Conservation (phyloP, 2,888 invertebrate genomes). For the Asteroscopus sphinx region DNA sequence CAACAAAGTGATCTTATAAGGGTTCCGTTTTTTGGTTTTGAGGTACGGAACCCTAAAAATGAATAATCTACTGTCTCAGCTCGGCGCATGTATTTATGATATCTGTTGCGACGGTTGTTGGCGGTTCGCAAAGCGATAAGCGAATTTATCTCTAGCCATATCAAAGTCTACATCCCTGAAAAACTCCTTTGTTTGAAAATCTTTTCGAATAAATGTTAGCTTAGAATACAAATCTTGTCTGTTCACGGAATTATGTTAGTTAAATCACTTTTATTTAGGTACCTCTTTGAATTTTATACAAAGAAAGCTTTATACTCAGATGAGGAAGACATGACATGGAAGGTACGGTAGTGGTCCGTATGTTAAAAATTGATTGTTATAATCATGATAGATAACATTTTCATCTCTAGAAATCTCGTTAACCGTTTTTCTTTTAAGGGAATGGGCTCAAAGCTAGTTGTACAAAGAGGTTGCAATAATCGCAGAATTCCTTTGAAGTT, state of each 20-base stretch:
- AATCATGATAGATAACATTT: too few species aligned
- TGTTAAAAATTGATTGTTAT: too few species aligned
- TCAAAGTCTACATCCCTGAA: neutral
- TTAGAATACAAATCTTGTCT: neutral
- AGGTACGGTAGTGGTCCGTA: too few species aligned
- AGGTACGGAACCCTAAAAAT: too few species aligned
- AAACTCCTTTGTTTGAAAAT: slow-evolving; percentile 2
- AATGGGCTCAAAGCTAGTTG: too few species aligned
- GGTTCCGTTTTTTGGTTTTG: too few species aligned
- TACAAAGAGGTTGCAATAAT: neutral
- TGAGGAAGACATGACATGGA: too few species aligned
- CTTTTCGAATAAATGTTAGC: neutral
- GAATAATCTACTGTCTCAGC: slow-evolving; percentile 9
- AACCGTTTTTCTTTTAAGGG: too few species aligned
- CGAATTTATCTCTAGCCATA: slow-evolving; percentile 16
- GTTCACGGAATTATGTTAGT: neutral
- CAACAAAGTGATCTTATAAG: too few species aligned
- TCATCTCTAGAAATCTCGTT: too few species aligned
- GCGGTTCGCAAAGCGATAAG: slow-evolving; percentile 14
- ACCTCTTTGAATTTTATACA: too few species aligned
- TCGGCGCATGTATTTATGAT: slow-evolving; percentile 21
- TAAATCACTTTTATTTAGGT: neutral
- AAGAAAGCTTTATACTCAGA: too few species aligned
- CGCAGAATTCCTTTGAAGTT: neutral
- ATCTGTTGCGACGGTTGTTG: slow-evolving; percentile 11